Percentiles rank a stretch among this genome's conserved stretches.
These are phyloP conservation scores for Myocastor coypus DNA, from an alignment of 2,113 vertebrate species.

Conservation along the genomic window DNA sequence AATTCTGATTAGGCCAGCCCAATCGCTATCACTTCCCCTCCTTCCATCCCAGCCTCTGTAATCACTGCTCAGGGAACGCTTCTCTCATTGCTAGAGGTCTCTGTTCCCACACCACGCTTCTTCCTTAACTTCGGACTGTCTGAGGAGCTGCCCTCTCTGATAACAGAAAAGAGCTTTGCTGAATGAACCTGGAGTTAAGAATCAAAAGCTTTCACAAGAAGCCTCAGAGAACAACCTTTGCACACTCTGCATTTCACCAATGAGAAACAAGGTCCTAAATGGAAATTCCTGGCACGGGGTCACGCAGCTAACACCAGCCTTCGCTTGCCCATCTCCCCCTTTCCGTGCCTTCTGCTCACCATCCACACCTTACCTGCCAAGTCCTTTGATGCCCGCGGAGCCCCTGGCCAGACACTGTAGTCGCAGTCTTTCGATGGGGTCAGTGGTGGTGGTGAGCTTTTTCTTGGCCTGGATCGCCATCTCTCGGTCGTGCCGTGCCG, in stretches of 20 bases:
- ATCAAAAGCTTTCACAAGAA: neutral
- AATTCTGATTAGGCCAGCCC: neutral
- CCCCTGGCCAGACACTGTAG: constrained; percentile 93
- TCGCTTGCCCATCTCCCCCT: neutral
- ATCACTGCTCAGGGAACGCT: neutral
- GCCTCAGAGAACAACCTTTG: neutral
- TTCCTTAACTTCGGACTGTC: neutral
- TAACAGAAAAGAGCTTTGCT: neutral
- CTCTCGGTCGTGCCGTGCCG: constrained; percentile 92
- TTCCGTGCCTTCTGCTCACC: no score
- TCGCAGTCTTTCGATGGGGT: constrained; percentile 92
- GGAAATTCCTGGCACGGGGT: neutral
- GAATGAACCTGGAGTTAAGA: neutral
- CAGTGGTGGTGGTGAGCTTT: constrained; percentile 83
- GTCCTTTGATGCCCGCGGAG: constrained; percentile 96
- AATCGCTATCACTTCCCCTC: neutral
- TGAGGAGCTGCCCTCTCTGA: no score
- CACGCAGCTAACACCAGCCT: neutral
- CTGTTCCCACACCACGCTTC: accelerated
- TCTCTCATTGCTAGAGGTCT: neutral
- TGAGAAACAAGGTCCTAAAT: neutral
- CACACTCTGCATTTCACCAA: neutral
- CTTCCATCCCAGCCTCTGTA: neutral
- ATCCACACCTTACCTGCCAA: constrained; percentile 88
- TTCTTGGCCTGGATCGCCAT: constrained; percentile 91